Evolutionary conservation across 2,888 invertebrate species (phyloP).

Genomic region (Mesochorus sp.): DNA sequence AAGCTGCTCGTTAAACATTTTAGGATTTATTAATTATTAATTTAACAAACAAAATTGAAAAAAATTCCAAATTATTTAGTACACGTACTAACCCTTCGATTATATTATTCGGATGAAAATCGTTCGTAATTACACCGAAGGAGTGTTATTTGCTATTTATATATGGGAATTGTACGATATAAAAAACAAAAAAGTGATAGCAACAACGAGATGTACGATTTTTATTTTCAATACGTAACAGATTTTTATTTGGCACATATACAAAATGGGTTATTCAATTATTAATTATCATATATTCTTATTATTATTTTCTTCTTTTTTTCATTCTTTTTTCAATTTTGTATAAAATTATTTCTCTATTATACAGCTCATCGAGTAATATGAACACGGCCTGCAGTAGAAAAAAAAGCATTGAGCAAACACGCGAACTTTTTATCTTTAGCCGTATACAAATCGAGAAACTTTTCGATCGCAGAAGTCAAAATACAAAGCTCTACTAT

Average conservation of each 20-base stretch:
- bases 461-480: conserved; percentile 40
- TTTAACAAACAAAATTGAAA: conserved; percentile 24
- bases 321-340: conserved; percentile 25
- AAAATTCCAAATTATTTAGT: not conserved
- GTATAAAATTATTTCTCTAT: conserved; percentile 51
- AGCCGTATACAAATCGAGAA: not conserved
- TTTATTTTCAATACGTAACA: conserved; percentile 37
- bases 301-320: conserved; percentile 20
- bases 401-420: conserved; percentile 1
- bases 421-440: conserved; percentile 16
- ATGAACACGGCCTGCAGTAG: conserved; percentile 45
- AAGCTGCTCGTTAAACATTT: not conserved
- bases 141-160: conserved; percentile 2
- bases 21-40: conserved; percentile 27
- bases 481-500: conserved; percentile 40
- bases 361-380: conserved; percentile 40
- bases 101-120: conserved; percentile 21
- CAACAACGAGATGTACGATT: not conserved
- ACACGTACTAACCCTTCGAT: conserved; percentile 18
- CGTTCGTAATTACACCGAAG: not conserved
- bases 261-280: conserved; percentile 39
- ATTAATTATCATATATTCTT: not conserved
- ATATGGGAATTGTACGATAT: not conserved
- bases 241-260: conserved; percentile 46
- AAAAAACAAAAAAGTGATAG: not conserved